These are phyloP conservation scores for Bedellia somnulentella DNA, from an alignment of 2,888 invertebrate genomes.

Conservation along the genomic window DNA sequence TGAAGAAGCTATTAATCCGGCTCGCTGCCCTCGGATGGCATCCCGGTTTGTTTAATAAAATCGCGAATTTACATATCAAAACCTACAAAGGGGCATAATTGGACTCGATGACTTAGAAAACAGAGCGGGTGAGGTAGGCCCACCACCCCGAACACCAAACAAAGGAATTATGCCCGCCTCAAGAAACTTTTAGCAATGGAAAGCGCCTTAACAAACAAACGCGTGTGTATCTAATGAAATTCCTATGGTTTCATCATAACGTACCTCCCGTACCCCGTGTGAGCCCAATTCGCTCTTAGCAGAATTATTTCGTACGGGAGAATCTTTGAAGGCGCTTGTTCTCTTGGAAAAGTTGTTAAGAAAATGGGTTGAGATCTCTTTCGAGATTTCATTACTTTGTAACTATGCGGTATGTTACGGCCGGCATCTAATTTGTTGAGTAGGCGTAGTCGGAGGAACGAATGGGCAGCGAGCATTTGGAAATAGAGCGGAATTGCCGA, in stretches of 20 bases:
- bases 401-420: conserved; percentile 54
- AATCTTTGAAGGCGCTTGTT: conserved; percentile 60
- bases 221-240: conserved; percentile 63
- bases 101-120: conserved; percentile 63
- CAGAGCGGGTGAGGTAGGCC: conserved; percentile 48
- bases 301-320: conserved; percentile 52
- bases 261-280: conserved; percentile 29
- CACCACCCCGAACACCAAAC: conserved; percentile 48
- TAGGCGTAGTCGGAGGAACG: conserved; percentile 56
- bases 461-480: conserved; percentile 56
- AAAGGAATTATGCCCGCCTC: conserved; percentile 63
- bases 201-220: conserved; percentile 62
- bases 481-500: conserved; percentile 50
- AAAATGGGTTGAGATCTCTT: conserved; percentile 60
- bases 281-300: conserved; percentile 53
- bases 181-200: conserved; percentile 63
- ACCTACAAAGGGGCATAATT: conserved; percentile 63
- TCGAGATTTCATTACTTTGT: conserved; percentile 56
- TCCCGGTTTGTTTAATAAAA: conserved; percentile 62
- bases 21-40: conserved; percentile 59
- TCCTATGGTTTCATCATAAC: conserved; percentile 63
- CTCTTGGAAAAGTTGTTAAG: conserved; percentile 60
- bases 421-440: conserved; percentile 56
- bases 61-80: conserved; percentile 62
- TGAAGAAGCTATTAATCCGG: conserved; percentile 60